Conservation (phyloP, 1,140 invertebrate genomes). For the Mylabris phalerata region DNA sequence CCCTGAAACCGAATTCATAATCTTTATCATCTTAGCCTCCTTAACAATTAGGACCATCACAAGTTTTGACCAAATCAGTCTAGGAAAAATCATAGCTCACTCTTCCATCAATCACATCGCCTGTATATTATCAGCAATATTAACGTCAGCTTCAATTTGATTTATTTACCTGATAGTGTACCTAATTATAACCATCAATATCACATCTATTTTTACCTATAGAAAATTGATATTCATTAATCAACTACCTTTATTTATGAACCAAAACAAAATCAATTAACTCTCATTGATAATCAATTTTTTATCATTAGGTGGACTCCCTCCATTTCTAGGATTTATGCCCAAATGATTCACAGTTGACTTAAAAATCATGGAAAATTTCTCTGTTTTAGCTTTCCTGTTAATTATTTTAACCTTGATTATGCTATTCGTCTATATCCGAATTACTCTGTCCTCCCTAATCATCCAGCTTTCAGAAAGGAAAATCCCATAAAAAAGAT, state of each 20-base stretch:
- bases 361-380: slow-evolving; percentile 40
- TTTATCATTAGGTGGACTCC: slow-evolving; percentile 47
- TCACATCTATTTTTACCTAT: slow-evolving; percentile 42
- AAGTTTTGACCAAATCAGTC: slow-evolving; percentile 45
- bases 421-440: slow-evolving; percentile 45
- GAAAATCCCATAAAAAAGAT: slow-evolving; percentile 10
- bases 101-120: slow-evolving; percentile 50
- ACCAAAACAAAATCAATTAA: slow-evolving; percentile 39
- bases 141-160: slow-evolving; percentile 31
- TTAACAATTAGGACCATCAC: slow-evolving; percentile 33
- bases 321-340: slow-evolving; percentile 49
- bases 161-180: too few species aligned
- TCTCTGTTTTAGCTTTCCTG: slow-evolving; percentile 39
- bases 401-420: slow-evolving; percentile 45
- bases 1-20: slow-evolving; percentile 28
- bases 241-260: slow-evolving; percentile 42
- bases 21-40: slow-evolving; percentile 40
- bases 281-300: slow-evolving; percentile 45
- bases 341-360: slow-evolving; percentile 49
- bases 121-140: slow-evolving; percentile 43
- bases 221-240: slow-evolving; percentile 44
- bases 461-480: neutral
- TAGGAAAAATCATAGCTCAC: slow-evolving; percentile 47
- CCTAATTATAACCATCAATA: slow-evolving; percentile 9
- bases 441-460: slow-evolving; percentile 18